These are phyloP conservation scores for Idaea dimidiata DNA, from an alignment of 2,888 invertebrate species.

Conservation along the genomic window DNA sequence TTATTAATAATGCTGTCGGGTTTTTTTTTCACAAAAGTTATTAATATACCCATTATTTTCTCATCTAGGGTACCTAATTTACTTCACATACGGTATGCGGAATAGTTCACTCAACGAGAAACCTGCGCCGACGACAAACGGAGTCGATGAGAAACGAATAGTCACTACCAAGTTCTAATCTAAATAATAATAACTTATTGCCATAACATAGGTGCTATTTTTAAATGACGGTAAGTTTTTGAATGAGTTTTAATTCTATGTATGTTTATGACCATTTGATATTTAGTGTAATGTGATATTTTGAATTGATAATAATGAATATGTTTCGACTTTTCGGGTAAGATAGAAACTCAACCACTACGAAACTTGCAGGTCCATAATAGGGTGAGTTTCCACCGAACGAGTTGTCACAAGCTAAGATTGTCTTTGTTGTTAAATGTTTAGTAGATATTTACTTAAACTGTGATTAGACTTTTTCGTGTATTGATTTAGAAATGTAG, in stretches of 20 bases:
- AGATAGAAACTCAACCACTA: too few relatives aligned
- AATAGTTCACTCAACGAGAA: slow-evolving; percentile 84
- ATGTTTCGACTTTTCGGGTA: too few relatives aligned
- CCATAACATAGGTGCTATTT: not conserved
- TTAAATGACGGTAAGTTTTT: not conserved
- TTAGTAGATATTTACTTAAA: too few relatives aligned
- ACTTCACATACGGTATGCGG: slow-evolving; percentile 91
- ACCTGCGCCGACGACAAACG: slow-evolving; percentile 30
- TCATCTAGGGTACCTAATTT: slow-evolving; percentile 88
- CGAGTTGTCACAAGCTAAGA: too few relatives aligned
- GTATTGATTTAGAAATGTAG: too few relatives aligned
- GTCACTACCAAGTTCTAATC: slow-evolving; percentile 65
- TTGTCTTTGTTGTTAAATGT: too few relatives aligned
- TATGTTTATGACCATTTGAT: not conserved
- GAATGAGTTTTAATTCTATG: not conserved
- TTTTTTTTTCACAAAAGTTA: too few relatives aligned
- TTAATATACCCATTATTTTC: slow-evolving; percentile 3
- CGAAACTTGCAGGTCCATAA: too few relatives aligned
- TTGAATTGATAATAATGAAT: not conserved
- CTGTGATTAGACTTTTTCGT: too few relatives aligned
- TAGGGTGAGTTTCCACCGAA: too few relatives aligned
- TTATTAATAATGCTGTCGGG: too few relatives aligned
- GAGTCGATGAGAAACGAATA: slow-evolving; percentile 31
- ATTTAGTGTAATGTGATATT: too few relatives aligned
- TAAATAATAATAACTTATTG: not conserved